These are phyloP conservation scores for Phrynosoma blainvillii DNA, from an alignment of 2,113 vertebrate species.

Conservation along the genomic window DNA sequence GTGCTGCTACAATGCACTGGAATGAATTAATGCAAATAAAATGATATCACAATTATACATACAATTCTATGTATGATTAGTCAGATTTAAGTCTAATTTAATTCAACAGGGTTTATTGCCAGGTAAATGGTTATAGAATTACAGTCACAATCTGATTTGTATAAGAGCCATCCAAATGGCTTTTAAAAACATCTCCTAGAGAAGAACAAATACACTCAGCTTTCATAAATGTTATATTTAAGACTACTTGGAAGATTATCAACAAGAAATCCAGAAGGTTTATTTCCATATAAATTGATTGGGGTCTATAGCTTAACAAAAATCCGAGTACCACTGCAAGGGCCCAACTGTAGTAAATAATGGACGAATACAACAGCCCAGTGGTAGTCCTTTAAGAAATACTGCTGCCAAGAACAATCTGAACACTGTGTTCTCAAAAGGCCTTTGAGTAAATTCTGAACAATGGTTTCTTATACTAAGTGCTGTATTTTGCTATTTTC, in stretches of 20 bases:
- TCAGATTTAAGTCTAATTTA: not conserved
- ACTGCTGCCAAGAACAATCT: not conserved
- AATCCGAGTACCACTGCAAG: not conserved
- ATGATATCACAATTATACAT: not conserved
- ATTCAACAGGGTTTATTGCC: not conserved
- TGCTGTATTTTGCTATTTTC: not conserved
- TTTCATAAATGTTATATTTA: not conserved
- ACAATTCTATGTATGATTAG: not conserved
- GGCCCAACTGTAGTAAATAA: not conserved
- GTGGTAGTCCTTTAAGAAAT: not conserved
- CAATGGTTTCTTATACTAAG: not conserved
- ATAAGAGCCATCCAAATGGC: not conserved
- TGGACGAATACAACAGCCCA: too few relatives aligned
- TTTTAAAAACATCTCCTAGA: not conserved
- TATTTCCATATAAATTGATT: conserved; percentile 3
- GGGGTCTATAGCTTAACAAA: not conserved
- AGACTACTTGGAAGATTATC: conserved; percentile 5
- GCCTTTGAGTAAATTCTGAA: not conserved
- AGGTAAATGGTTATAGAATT: not conserved
- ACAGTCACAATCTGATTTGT: not conserved
- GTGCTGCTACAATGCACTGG: not conserved
- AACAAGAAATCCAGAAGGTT: not conserved
- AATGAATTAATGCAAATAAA: conserved; percentile 8
- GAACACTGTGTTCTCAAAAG: not conserved
- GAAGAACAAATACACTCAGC: not conserved